These are phyloP conservation scores for Icerya purchasi DNA, from an alignment of 2,888 invertebrate genomes.

Conservation along the genomic window DNA sequence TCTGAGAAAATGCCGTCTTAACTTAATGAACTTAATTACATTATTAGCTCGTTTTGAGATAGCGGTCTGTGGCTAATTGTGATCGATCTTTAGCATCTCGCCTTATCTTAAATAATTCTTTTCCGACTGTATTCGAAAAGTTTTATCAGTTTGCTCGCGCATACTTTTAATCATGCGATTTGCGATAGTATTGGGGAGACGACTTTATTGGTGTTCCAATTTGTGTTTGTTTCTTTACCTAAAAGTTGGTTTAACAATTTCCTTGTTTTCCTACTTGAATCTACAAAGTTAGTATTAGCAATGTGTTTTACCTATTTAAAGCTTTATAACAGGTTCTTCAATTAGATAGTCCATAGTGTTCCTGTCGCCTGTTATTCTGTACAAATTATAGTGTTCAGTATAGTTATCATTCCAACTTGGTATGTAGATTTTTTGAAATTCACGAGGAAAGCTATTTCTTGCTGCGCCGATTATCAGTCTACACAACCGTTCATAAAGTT, in stretches of 20 bases:
- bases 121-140: neutral
- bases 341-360: neutral
- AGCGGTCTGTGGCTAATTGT: neutral
- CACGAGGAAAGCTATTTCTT: neutral
- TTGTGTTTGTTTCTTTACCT: neutral
- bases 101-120: neutral
- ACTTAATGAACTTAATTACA: too few species aligned
- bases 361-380: neutral
- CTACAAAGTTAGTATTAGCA: neutral
- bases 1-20: neutral
- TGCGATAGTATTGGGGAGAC: neutral
- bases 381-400: neutral
- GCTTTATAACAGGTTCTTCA: neutral
- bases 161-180: neutral
- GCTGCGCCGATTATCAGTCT: neutral
- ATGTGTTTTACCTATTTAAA: too few species aligned
- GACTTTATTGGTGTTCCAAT: neutral
- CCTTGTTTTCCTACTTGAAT: neutral
- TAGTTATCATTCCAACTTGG: neutral
- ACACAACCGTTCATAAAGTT: neutral
- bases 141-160: neutral
- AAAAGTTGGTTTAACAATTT: too few species aligned
- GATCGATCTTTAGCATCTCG: neutral
- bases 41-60: too few species aligned
- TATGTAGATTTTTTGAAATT: neutral